phyloP scores from a whole-genome alignment of 2,113 vertebrate species.

The Chroicocephalus ridibundus region DNA sequence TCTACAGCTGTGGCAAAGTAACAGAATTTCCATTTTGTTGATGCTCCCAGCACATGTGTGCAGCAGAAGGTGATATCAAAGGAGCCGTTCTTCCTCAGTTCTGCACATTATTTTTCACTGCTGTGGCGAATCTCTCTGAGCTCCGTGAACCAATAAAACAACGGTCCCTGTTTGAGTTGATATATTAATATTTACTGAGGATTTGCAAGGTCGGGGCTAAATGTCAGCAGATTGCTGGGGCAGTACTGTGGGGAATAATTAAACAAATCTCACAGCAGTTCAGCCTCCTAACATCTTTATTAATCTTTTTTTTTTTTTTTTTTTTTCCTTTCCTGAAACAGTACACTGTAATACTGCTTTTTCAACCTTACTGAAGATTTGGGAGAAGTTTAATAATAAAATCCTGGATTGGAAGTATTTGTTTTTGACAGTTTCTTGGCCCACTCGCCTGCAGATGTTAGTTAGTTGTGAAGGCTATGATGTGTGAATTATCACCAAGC shows the following conservation, averaged over 20 bases:
- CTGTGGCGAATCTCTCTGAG: slow-evolving; percentile 79
- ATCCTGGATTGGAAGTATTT: slow-evolving; percentile 31
- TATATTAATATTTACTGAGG: slow-evolving; percentile 89
- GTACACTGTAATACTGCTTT: slow-evolving; percentile 51
- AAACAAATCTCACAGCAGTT: slow-evolving; percentile 86
- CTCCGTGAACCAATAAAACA: slow-evolving; percentile 81
- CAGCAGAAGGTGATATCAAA: slow-evolving; percentile 90
- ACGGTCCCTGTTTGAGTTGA: slow-evolving; percentile 82
- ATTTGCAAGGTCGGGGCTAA: slow-evolving; percentile 89
- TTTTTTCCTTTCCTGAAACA: neutral
- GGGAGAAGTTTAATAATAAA: slow-evolving; percentile 68
- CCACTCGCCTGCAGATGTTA: slow-evolving; percentile 45
- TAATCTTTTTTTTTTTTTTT: slow-evolving; percentile 69
- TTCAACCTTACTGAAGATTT: slow-evolving; percentile 62
- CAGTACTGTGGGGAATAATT: slow-evolving; percentile 85
- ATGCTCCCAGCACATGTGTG: slow-evolving; percentile 85
- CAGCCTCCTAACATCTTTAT: slow-evolving; percentile 87
- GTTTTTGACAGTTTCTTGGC: slow-evolving; percentile 57
- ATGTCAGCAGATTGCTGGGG: slow-evolving; percentile 89
- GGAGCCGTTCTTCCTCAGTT: slow-evolving; percentile 74
- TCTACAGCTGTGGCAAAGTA: slow-evolving; percentile 84
- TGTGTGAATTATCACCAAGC: slow-evolving; percentile 70
- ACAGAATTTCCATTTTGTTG: slow-evolving; percentile 82
- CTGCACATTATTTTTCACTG: slow-evolving; percentile 77
- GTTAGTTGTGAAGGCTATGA: slow-evolving; percentile 52